A percentile compares a stretch with the other conserved stretches of the same genome.
These are phyloP conservation scores for Geotrypetes seraphini DNA, from an alignment of 2,797 vertebrate genomes.

Conservation along the genomic window DNA sequence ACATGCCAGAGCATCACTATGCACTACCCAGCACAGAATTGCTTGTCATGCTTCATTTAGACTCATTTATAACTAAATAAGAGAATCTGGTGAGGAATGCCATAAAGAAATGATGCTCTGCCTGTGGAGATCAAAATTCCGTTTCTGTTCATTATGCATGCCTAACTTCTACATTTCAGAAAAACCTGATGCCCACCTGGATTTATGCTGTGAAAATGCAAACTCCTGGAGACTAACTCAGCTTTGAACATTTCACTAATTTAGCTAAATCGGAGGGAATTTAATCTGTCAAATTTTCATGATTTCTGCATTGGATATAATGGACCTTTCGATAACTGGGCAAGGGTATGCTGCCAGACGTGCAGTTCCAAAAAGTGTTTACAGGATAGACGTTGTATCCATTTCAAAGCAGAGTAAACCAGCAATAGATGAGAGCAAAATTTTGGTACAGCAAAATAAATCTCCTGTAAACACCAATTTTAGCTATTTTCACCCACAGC, in stretches of 20 bases:
- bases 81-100: conserved; percentile 17
- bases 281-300: conserved; percentile 29
- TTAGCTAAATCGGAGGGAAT: conserved; percentile 24
- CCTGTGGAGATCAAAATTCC: not conserved
- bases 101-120: conserved; percentile 24
- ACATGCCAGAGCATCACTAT: conserved; percentile 45
- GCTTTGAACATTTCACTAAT: conserved; percentile 33
- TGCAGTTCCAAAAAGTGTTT: too few relatives aligned
- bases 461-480: too few relatives aligned
- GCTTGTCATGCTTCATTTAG: conserved; percentile 47
- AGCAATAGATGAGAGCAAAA: too few relatives aligned
- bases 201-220: conserved; percentile 26
- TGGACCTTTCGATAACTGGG: conserved; percentile 17
- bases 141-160: conserved; percentile 5
- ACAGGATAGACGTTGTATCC: too few relatives aligned
- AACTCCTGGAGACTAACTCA: conserved; percentile 4
- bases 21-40: conserved; percentile 43
- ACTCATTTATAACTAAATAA: conserved; percentile 39
- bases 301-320: conserved; percentile 19
- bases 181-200: not conserved
- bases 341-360: conserved; percentile 11
- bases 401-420: too few relatives aligned
- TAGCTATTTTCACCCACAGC: too few relatives aligned
- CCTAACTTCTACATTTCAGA: not conserved
- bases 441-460: too few relatives aligned